These are phyloP conservation scores for Choreutis nemorana DNA, from an alignment of 2,888 invertebrate species.

Conservation along the genomic window DNA sequence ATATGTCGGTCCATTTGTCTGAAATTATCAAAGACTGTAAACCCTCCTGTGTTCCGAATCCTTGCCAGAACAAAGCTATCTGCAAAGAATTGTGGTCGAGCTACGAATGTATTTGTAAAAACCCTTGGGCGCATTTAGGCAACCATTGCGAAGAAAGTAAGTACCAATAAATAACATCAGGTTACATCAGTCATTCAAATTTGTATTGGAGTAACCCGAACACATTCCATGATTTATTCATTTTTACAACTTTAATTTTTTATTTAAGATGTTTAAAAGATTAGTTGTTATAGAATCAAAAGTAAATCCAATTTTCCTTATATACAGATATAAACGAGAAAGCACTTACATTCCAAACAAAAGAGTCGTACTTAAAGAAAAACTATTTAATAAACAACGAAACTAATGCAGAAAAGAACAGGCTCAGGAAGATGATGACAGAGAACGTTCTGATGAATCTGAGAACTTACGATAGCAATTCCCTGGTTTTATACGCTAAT, in stretches of 20 bases:
- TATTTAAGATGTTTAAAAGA: no score
- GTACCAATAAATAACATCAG: constrained; percentile 27
- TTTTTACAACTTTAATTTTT: no score
- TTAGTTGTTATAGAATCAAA: no score
- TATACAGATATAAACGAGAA: constrained; percentile 87
- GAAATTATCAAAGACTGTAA: constrained; percentile 94
- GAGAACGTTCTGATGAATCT: constrained; percentile 88
- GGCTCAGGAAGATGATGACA: constrained; percentile 77
- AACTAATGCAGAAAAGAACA: constrained; percentile 68
- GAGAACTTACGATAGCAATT: constrained; percentile 83
- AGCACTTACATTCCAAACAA: constrained; percentile 86
- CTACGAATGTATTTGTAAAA: constrained; percentile 91
- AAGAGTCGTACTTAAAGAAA: constrained; percentile 80
- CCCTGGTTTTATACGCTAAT: constrained; percentile 88
- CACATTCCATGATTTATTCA: no score
- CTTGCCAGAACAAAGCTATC: constrained; percentile 89
- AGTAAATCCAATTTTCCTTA: no score
- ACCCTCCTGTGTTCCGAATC: constrained; percentile 93
- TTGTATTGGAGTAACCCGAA: no score
- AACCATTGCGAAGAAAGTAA: constrained; percentile 90
- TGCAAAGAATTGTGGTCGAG: constrained; percentile 94
- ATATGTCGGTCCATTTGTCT: constrained; percentile 90
- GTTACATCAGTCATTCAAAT: not conserved
- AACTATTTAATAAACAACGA: constrained; percentile 77
- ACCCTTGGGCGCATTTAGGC: constrained; percentile 92